Evolutionary conservation across 2,113 vertebrate genomes (phyloP).

Genomic region (Dendropsophus ebraccatus): DNA sequence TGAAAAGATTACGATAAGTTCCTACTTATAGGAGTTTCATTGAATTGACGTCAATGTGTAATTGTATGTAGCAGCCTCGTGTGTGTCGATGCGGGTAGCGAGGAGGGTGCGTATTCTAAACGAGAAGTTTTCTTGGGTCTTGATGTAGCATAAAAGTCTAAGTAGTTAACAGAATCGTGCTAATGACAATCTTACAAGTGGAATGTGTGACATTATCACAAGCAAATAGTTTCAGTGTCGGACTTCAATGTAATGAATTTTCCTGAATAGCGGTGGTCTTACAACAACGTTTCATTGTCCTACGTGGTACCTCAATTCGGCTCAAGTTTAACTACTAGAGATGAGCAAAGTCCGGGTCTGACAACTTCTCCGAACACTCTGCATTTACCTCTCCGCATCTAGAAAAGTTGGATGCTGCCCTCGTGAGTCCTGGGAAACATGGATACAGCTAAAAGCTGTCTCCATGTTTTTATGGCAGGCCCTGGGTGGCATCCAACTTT

Average conservation of each 20-base stretch:
- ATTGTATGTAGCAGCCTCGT: conserved; percentile 72
- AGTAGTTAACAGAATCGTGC: conserved; percentile 21
- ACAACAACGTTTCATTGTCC: not conserved
- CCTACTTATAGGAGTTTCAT: not conserved
- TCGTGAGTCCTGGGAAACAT: too few species aligned
- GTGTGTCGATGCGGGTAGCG: conserved; percentile 66
- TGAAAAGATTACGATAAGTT: conserved; percentile 53
- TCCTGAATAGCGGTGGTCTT: not conserved
- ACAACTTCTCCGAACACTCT: too few species aligned
- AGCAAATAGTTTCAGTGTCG: conserved; percentile 21
- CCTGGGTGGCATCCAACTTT: too few species aligned
- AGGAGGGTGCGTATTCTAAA: conserved; percentile 62
- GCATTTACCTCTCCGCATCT: too few species aligned
- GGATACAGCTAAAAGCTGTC: too few species aligned
- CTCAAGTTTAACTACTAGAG: too few species aligned
- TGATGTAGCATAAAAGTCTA: conserved; percentile 40
- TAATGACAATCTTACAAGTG: conserved; percentile 52
- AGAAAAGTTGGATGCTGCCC: too few species aligned
- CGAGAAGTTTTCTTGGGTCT: conserved; percentile 2
- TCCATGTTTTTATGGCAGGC: too few species aligned
- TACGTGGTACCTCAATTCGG: conserved; percentile 2
- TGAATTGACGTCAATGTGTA: conserved; percentile 33
- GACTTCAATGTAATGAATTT: not conserved
- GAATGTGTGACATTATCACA: conserved; percentile 12
- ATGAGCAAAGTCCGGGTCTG: too few species aligned